These are phyloP conservation scores for Schizopygopsis malacanthus DNA, from an alignment of 2,797 vertebrate genomes.

Conservation along the genomic window DNA sequence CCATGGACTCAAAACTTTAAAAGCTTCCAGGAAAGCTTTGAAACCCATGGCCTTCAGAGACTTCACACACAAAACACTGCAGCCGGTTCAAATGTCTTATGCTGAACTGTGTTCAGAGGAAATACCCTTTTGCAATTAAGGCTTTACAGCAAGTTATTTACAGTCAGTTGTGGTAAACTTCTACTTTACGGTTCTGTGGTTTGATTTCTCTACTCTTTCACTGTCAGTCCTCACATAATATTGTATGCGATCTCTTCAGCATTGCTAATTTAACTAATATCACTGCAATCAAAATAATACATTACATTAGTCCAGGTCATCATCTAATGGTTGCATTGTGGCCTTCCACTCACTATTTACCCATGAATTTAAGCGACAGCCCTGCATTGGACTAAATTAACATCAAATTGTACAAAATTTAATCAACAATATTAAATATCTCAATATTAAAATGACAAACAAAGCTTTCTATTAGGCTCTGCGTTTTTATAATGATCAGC, in stretches of 20 bases:
- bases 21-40: slow-evolving; percentile 3
- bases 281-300: neutral
- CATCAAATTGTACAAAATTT: neutral
- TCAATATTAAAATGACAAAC: neutral
- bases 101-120: neutral
- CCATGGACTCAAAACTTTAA: neutral
- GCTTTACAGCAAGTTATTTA: neutral
- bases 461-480: neutral
- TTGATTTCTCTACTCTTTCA: neutral
- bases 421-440: too few species aligned
- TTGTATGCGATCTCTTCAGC: neutral
- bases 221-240: neutral
- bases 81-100: neutral
- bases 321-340: neutral
- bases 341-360: neutral
- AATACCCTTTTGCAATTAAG: neutral
- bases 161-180: neutral
- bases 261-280: neutral
- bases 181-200: neutral
- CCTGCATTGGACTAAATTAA: neutral
- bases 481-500: neutral
- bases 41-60: neutral
- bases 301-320: neutral
- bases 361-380: neutral
- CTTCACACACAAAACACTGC: neutral